Percentiles rank a stretch among this genome's conserved stretches.
Evolutionary conservation across 2,797 vertebrate species (phyloP).

Genomic region (Loriculus beryllinus): DNA sequence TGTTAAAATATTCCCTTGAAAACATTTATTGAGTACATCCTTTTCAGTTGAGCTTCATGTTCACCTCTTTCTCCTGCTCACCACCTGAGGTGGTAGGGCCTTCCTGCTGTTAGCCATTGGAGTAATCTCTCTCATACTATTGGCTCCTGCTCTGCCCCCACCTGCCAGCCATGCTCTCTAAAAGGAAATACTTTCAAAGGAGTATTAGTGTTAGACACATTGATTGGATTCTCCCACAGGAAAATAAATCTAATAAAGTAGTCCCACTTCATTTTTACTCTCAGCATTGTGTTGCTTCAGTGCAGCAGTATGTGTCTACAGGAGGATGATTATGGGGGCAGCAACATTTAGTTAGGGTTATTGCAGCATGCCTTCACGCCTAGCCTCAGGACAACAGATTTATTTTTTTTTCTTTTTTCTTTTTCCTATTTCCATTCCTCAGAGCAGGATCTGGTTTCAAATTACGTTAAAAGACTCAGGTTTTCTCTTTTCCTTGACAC

Average conservation of each 20-base stretch:
- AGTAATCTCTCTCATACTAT: neutral
- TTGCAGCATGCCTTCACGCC: neutral
- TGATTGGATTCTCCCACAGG: neutral
- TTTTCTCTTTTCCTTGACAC: neutral
- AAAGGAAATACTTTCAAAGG: neutral
- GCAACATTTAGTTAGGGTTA: neutral
- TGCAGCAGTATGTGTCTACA: neutral
- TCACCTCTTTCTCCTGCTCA: neutral
- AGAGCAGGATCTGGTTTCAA: neutral
- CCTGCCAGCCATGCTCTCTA: neutral
- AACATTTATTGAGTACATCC: neutral
- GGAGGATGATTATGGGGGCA: neutral
- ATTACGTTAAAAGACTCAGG: neutral
- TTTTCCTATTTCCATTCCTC: neutral
- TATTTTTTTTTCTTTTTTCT: neutral
- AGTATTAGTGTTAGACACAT: neutral
- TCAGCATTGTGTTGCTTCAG: neutral
- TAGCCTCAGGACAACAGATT: neutral
- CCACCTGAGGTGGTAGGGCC: neutral
- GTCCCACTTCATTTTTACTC: neutral
- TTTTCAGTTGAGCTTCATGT: neutral
- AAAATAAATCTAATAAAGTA: neutral
- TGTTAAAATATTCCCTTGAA: neutral
- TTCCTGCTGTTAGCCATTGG: neutral
- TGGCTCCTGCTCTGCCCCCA: neutral